phyloP scores from a whole-genome alignment of 2,797 vertebrate genomes.

The Eutrigla gurnardus region DNA sequence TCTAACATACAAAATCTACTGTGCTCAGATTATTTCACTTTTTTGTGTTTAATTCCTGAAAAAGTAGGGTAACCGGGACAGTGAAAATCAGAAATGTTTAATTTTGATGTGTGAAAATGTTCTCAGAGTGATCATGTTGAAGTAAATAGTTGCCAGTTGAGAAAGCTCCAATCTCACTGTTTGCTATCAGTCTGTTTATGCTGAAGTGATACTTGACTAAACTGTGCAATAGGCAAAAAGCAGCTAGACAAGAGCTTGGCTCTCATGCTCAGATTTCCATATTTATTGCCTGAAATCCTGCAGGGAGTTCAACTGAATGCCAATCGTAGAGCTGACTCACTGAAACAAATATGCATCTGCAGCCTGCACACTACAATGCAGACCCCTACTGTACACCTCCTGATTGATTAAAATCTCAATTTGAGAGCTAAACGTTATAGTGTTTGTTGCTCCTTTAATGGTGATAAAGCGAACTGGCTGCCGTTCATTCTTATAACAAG shows the following conservation, averaged over 20 bases:
- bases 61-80: constrained; percentile 35
- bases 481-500: background rate
- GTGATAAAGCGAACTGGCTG: background rate
- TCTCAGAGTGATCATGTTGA: constrained; percentile 51
- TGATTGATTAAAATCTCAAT: constrained; percentile 69
- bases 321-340: constrained; percentile 79
- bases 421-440: constrained; percentile 51
- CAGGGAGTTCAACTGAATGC: constrained; percentile 84
- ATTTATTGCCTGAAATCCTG: constrained; percentile 86
- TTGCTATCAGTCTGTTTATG: constrained; percentile 79
- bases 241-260: constrained; percentile 77
- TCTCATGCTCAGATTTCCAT: constrained; percentile 85
- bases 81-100: constrained; percentile 45
- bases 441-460: constrained; percentile 29
- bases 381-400: constrained; percentile 40
- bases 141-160: constrained; percentile 68
- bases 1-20: constrained; percentile 63
- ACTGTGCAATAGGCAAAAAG: constrained; percentile 79
- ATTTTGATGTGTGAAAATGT: constrained; percentile 47
- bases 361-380: constrained; percentile 47
- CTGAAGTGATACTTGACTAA: constrained; percentile 83
- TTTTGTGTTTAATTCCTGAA: constrained; percentile 36
- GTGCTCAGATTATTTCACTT: constrained; percentile 43
- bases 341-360: constrained; percentile 72
- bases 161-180: constrained; percentile 70